Evolutionary conservation across 2,888 invertebrate species (phyloP).

Genomic region (Cryptocheilus praepositus): DNA sequence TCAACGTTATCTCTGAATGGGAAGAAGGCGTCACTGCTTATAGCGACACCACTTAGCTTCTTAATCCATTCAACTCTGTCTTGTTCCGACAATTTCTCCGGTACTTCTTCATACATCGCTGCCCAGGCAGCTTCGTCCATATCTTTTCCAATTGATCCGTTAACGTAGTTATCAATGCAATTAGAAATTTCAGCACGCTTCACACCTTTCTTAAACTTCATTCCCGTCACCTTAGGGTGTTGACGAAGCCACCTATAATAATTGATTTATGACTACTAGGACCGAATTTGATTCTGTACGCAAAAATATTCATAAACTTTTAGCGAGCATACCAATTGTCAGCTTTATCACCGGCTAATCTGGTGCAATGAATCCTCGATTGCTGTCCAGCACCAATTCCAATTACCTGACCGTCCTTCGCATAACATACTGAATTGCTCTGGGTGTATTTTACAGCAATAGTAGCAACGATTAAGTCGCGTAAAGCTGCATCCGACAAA

Average conservation of each 20-base stretch:
- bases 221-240: slow-evolving; percentile 88
- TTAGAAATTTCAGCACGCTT: slow-evolving; percentile 95
- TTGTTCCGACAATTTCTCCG: slow-evolving; percentile 81
- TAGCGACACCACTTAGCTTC: slow-evolving; percentile 85
- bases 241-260: slow-evolving; percentile 89
- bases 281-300: background rate
- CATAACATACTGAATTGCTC: slow-evolving; percentile 98
- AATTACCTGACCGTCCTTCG: slow-evolving; percentile 93
- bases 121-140: slow-evolving; percentile 87
- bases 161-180: slow-evolving; percentile 96
- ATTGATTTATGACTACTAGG: background rate
- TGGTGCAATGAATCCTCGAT: slow-evolving; percentile 97
- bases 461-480: slow-evolving; percentile 96
- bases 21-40: slow-evolving; percentile 98
- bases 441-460: slow-evolving; percentile 98
- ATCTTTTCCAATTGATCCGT: slow-evolving; percentile 93
- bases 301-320: slow-evolving; percentile 21
- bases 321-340: slow-evolving; percentile 86
- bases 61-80: slow-evolving; percentile 83
- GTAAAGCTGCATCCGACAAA: slow-evolving; percentile 84
- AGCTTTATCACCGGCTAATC: slow-evolving; percentile 97
- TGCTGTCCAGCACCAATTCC: slow-evolving; percentile 99
- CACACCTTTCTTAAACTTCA: slow-evolving; percentile 90
- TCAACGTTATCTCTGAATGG: slow-evolving; percentile 99
- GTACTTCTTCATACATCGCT: slow-evolving; percentile 84